These are phyloP conservation scores for Lithobates sylvaticus DNA, from an alignment of 2,797 vertebrate species.

Conservation along the genomic window DNA sequence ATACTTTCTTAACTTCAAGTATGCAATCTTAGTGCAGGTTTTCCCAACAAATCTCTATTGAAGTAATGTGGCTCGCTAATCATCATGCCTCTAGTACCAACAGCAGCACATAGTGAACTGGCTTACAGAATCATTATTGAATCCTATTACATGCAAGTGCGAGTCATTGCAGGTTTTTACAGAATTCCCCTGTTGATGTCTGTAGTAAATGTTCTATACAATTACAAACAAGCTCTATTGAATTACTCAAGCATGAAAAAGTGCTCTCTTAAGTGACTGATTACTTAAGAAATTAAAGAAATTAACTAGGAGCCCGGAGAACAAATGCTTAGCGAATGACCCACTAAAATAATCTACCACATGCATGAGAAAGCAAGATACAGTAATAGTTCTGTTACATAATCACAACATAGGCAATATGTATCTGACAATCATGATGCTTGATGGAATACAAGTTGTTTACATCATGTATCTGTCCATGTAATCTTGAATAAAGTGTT, in stretches of 20 bases:
- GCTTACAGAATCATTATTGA: neutral
- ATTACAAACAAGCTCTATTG: neutral
- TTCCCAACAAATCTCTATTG: too few species aligned
- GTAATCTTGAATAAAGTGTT: too few species aligned
- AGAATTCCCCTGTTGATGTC: neutral
- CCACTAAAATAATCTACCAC: neutral
- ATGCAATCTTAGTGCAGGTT: too few species aligned
- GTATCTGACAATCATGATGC: neutral
- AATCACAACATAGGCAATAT: neutral
- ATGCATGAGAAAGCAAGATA: neutral
- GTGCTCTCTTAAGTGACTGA: neutral
- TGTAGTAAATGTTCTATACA: neutral
- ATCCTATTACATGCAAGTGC: neutral
- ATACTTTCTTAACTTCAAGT: too few species aligned
- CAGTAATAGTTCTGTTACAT: neutral
- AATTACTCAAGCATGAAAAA: neutral
- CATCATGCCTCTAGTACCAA: too few species aligned
- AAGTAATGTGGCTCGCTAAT: too few species aligned
- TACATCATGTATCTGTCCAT: neutral
- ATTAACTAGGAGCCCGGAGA: neutral
- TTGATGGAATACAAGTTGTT: neutral
- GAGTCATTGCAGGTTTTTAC: too few species aligned
- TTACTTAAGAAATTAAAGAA: constrained; percentile 7
- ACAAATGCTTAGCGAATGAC: neutral
- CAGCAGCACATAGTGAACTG: neutral